A percentile compares a stretch with the other conserved stretches of the same genome.
phyloP scores from a whole-genome alignment of 2,797 vertebrate genomes.

The Pampus argenteus region DNA sequence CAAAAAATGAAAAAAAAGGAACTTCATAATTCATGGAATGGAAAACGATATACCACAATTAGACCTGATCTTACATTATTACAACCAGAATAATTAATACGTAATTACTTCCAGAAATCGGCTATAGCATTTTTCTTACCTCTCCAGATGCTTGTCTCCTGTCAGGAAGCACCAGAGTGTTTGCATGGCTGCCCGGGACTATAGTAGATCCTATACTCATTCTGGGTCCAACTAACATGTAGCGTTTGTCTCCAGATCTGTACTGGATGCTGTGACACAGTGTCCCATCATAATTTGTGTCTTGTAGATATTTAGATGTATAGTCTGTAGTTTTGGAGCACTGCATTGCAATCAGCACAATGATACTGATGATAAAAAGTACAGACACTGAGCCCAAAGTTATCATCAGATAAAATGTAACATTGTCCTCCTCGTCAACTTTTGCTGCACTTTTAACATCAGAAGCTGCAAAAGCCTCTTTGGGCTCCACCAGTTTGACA shows the following conservation, averaged over 20 bases:
- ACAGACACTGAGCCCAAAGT: slow-evolving; percentile 44
- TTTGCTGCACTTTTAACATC: not conserved
- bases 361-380: slow-evolving; percentile 54
- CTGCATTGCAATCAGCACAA: slow-evolving; percentile 50
- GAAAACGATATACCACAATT: fast-evolving
- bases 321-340: slow-evolving; percentile 38
- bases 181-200: slow-evolving; percentile 38
- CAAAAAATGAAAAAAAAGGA: not conserved
- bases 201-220: slow-evolving; percentile 70
- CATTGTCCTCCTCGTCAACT: not conserved
- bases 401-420: slow-evolving; percentile 6
- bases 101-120: not conserved
- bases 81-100: not conserved
- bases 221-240: slow-evolving; percentile 71
- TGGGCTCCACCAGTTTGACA: slow-evolving; percentile 57
- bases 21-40: not conserved
- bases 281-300: slow-evolving; percentile 58
- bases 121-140: slow-evolving; percentile 44
- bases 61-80: not conserved
- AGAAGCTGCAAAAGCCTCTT: slow-evolving; percentile 47
- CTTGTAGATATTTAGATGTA: slow-evolving; percentile 42
- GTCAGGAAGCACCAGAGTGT: slow-evolving; percentile 63
- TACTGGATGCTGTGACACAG: slow-evolving; percentile 74
- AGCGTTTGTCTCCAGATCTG: slow-evolving; percentile 71
- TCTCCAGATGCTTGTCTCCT: slow-evolving; percentile 44